Percentiles rank a stretch among this genome's conserved stretches.
These are phyloP conservation scores for Helicoverpa armigera DNA, from an alignment of 1,140 invertebrate species.

Conservation along the genomic window DNA sequence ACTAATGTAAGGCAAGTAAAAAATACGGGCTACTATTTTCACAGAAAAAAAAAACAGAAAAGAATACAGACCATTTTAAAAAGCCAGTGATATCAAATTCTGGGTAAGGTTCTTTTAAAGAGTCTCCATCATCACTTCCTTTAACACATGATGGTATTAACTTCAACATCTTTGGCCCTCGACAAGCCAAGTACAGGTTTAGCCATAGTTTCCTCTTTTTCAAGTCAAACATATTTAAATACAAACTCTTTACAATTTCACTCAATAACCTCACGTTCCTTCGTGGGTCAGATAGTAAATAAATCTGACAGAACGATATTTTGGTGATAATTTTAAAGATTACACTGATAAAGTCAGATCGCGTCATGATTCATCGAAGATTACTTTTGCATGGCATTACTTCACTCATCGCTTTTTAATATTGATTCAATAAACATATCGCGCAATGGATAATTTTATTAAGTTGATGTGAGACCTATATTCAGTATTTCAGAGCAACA, in stretches of 20 bases:
- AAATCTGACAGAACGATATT: neutral
- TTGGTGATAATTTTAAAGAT: conserved; percentile 10
- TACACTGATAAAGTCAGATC: neutral
- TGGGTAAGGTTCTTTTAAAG: neutral
- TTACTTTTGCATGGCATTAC: neutral
- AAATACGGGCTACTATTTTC: neutral
- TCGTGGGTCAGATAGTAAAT: neutral
- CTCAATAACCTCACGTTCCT: no score
- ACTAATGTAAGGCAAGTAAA: no score
- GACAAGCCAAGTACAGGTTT: neutral
- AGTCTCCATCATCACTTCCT: neutral
- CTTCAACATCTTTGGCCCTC: neutral
- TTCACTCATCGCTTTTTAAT: no score
- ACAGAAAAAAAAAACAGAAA: neutral
- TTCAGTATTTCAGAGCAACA: no score
- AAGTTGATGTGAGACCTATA: no score
- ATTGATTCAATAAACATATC: no score
- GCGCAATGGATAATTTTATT: no score
- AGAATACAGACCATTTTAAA: neutral
- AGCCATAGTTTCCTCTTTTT: neutral
- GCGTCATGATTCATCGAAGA: conserved; percentile 1
- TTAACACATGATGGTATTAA: conserved; percentile 3
- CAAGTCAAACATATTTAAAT: neutral
- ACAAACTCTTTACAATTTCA: no score
- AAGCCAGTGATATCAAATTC: neutral